Evolutionary conservation across 1,140 invertebrate genomes (phyloP), one percentile per base, ranked within the genome.

Genomic region (Elysia chlorotica): DNA sequence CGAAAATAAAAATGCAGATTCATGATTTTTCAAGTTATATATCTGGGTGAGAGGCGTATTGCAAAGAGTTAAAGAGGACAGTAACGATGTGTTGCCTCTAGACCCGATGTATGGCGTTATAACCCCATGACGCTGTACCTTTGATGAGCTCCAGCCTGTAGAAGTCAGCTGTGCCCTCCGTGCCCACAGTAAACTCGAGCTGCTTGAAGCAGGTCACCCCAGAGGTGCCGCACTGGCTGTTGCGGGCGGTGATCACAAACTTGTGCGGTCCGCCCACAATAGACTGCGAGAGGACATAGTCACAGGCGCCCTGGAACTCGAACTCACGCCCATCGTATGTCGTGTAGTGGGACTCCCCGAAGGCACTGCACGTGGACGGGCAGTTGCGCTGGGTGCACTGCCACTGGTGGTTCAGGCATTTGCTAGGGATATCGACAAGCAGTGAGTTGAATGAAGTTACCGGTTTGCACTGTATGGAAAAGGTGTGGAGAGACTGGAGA

Each of bases 201-300:
- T 94, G 92, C 81, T 96, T 96, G 3, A 94, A 94, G 82, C 95
- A 97, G 0, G 93, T 93, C 0, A 94, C 93, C 0, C 95, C 95
- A 19, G 92, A 91, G 0, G 93, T 92, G 30, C 95, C 94, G 82
- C 95, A 97, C 0, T 93, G 92, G 21, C 94, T 92, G 81, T 94
- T 94, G 89, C 94, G 88, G 17, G 87, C 85, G 48, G 78, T 81
- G 56, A 88, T 78, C 31, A 67, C 56, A 61, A 53, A 73, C 19
- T 37, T 61, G 25, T 66, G 59, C 2, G 77, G 37, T 41, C 71
- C 79, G 25, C 62, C 73, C 28, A 76, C 72, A 1, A 67, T 75
- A 2, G 81, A 79, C 85, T 95, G 94, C 1, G 92, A 91, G 6
- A 96, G 86, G 19, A 96, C 89, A 81, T 96, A 96, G 72, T 94